Conservation (phyloP, 2,113 vertebrate species). For the Rhinolophus ferrumequinum region DNA sequence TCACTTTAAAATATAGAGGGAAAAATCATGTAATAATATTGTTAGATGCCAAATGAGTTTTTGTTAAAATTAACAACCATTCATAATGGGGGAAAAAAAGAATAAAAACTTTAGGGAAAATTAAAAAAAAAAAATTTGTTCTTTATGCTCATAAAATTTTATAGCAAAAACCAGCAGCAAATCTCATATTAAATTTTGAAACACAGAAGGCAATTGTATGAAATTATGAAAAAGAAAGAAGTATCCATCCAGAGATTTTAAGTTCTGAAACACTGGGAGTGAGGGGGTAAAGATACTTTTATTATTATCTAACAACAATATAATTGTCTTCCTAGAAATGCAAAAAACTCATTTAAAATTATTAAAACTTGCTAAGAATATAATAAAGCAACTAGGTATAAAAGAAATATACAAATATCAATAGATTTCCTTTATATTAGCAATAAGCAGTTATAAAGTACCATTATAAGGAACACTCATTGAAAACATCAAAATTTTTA, state of each 20-base stretch:
- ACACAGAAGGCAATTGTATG: background rate
- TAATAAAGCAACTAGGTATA: conserved; percentile 23
- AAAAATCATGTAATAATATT: background rate
- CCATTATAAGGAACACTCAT: background rate
- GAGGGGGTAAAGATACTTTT: background rate
- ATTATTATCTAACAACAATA: background rate
- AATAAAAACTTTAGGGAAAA: background rate
- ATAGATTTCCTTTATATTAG: background rate
- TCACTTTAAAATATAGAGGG: background rate
- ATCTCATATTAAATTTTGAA: conserved; percentile 29
- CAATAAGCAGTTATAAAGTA: background rate
- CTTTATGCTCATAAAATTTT: background rate
- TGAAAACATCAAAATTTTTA: conserved; percentile 25
- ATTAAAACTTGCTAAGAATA: conserved; percentile 15
- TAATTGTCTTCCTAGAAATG: conserved; percentile 7
- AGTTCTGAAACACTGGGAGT: background rate
- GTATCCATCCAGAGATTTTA: background rate
- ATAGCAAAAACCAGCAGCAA: conserved; percentile 25
- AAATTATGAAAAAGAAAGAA: background rate
- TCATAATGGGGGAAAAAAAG: background rate
- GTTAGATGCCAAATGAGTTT: background rate
- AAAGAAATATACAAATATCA: conserved; percentile 44
- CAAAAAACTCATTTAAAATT: background rate
- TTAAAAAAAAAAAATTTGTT: background rate
- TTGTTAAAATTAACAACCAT: conserved; percentile 6